Conservation (phyloP, 2,888 invertebrate genomes). For the Melieria omissa region DNA sequence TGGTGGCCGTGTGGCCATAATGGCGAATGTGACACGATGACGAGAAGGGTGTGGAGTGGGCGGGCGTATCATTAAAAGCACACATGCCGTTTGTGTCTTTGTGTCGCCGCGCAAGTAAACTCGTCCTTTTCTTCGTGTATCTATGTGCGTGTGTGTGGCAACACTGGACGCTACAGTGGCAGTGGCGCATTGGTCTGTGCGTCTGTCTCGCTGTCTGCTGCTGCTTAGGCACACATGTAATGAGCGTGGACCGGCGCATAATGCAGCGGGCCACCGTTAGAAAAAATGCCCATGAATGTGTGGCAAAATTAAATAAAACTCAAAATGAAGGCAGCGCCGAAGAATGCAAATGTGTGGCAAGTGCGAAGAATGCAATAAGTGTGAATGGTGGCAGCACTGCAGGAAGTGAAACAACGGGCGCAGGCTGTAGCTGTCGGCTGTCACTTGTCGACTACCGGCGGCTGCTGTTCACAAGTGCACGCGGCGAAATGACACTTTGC, state of each 20-base stretch:
- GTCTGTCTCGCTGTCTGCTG: too few relatives aligned
- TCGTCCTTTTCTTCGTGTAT: not conserved
- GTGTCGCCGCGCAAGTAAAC: not conserved
- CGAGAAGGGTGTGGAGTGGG: not conserved
- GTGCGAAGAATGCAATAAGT: not conserved
- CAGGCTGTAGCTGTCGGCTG: not conserved
- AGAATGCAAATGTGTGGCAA: slow-evolving; percentile 1
- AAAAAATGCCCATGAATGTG: slow-evolving; percentile 16
- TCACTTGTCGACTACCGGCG: not conserved
- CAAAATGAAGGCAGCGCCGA: not conserved
- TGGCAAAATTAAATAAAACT: slow-evolving; percentile 19
- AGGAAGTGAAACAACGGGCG: not conserved
- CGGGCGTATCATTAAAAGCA: not conserved
- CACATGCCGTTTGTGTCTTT: not conserved
- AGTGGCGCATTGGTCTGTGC: too few relatives aligned
- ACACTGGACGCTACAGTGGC: slow-evolving; percentile 8
- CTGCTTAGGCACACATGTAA: too few relatives aligned
- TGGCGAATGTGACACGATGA: too few relatives aligned
- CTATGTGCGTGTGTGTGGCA: not conserved
- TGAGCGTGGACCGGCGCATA: too few relatives aligned
- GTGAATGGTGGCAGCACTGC: not conserved
- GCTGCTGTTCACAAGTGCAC: not conserved
- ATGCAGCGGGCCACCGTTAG: too few relatives aligned
- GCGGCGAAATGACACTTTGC: not conserved
- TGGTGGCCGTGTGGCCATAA: too few relatives aligned